Conservation (phyloP, 35 echinoderm and acorn worm species). For the Strongylocentrotus purpuratus region DNA sequence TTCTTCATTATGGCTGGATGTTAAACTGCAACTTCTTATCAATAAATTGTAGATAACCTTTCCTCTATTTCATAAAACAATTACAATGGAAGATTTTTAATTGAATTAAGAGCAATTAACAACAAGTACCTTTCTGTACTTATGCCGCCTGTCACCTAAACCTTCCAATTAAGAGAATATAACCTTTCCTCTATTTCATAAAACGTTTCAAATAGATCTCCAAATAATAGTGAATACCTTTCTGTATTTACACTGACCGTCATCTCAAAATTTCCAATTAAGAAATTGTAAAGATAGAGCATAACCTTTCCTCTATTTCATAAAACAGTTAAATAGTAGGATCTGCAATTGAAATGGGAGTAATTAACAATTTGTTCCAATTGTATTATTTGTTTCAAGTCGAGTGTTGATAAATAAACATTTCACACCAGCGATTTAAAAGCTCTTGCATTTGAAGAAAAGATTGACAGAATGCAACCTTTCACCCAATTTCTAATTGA, state of each 20-base stretch:
- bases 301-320: neutral
- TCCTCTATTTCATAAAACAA: neutral
- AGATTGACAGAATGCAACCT: neutral
- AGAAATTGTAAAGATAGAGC: neutral
- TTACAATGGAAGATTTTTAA: neutral
- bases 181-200: neutral
- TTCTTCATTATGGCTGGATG: no score
- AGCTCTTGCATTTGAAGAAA: neutral
- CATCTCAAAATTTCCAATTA: neutral
- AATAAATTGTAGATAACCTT: neutral
- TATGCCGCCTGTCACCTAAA: neutral
- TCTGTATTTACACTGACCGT: neutral
- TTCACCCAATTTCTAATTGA: slow-evolving; percentile 21
- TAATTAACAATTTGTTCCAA: neutral
- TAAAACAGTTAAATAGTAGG: neutral
- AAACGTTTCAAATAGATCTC: neutral
- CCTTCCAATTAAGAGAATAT: neutral
- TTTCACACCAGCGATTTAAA: neutral
- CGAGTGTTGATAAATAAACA: neutral
- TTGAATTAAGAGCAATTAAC: neutral
- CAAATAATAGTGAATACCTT: neutral
- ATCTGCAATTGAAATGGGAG: neutral
- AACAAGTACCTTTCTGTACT: neutral
- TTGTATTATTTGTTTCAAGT: neutral
- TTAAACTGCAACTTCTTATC: no score